Conservation (phyloP, 2,888 invertebrate genomes). For the Cancer borealis region DNA sequence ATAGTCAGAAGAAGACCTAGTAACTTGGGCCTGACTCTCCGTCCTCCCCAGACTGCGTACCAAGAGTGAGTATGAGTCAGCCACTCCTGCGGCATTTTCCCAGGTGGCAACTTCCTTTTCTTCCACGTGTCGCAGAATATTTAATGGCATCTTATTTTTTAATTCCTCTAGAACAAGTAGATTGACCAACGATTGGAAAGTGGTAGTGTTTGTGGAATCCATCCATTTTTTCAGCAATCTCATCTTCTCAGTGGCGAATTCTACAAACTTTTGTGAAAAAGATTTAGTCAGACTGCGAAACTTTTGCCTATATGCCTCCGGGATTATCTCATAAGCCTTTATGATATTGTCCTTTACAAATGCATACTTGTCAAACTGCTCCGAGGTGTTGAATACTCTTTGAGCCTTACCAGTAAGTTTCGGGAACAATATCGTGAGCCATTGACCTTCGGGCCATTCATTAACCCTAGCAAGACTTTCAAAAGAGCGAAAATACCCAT, state of each 20-base stretch:
- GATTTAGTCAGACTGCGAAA: neutral
- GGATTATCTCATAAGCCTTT: neutral
- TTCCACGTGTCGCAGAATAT: neutral
- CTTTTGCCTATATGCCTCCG: neutral
- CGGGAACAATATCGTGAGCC: neutral
- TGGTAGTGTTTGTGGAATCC: neutral
- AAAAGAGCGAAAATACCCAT: constrained; percentile 36
- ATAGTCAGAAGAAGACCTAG: neutral
- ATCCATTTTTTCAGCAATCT: neutral
- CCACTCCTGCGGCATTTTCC: neutral
- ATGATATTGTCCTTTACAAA: neutral
- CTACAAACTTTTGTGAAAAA: neutral
- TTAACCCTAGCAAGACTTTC: neutral
- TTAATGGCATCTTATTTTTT: neutral
- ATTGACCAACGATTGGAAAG: neutral
- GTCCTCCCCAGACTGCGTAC: neutral
- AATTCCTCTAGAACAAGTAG: neutral
- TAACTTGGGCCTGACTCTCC: neutral
- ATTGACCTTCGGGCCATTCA: neutral
- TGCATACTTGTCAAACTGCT: neutral
- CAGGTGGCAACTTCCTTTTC: neutral
- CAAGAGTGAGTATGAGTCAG: neutral
- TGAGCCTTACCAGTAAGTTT: neutral
- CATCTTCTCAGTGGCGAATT: neutral
- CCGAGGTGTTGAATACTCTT: neutral